Percentiles rank a stretch among this genome's conserved stretches.
phyloP scores from a whole-genome alignment of 2,113 vertebrate species.

The Strix uralensis region DNA sequence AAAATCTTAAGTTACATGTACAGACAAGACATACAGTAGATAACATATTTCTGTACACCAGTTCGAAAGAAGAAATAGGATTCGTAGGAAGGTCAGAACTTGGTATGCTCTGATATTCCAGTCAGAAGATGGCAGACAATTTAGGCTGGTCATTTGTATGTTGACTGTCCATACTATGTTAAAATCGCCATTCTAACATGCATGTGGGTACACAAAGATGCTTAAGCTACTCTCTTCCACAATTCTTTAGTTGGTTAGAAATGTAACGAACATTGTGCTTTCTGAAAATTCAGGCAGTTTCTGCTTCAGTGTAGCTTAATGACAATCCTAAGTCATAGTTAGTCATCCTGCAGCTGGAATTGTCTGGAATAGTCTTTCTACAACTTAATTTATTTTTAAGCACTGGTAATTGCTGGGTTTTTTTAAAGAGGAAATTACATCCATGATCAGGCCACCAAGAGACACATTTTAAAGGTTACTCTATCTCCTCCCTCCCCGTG shows the following conservation, averaged over 20 bases:
- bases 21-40: not conserved
- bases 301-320: not conserved
- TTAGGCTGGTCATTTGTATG: not conserved
- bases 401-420: not conserved
- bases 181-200: not conserved
- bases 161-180: not conserved
- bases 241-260: not conserved
- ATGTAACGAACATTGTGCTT: not conserved
- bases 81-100: not conserved
- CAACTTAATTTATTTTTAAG: not conserved
- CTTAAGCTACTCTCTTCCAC: not conserved
- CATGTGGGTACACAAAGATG: not conserved
- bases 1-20: not conserved
- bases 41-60: not conserved
- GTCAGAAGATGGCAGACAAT: not conserved
- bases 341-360: not conserved
- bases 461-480: not conserved
- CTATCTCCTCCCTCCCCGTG: not conserved
- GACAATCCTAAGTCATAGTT: not conserved
- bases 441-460: not conserved
- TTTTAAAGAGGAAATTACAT: not conserved
- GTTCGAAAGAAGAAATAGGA: not conserved
- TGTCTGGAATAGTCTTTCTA: not conserved
- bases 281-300: not conserved
- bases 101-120: not conserved